Percentiles rank a stretch among this genome's conserved stretches.
Evolutionary conservation across 2,888 invertebrate species (phyloP).

Genomic region (Ariolimax columbianus): DNA sequence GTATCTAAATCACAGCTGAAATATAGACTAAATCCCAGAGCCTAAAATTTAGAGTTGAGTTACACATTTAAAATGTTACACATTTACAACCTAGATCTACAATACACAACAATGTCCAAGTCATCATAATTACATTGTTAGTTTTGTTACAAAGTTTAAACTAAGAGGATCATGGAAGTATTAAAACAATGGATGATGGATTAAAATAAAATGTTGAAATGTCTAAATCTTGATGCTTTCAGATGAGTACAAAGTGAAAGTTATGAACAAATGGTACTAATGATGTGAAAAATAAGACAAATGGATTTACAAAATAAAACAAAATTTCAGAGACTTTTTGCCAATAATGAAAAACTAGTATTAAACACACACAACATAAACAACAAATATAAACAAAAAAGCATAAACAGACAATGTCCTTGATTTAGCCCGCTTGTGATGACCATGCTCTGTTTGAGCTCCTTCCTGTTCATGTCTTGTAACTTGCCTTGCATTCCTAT

Average conservation of each 20-base stretch:
- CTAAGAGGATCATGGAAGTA: neutral
- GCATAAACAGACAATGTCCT: neutral
- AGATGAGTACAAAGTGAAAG: neutral
- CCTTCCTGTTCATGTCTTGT: neutral
- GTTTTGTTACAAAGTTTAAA: neutral
- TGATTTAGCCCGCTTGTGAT: neutral
- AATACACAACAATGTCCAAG: too few relatives aligned
- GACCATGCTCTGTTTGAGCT: neutral
- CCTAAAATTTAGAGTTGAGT: too few relatives aligned
- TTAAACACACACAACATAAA: neutral
- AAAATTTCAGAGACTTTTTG: neutral
- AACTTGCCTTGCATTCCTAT: neutral
- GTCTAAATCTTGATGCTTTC: neutral
- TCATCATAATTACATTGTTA: too few relatives aligned
- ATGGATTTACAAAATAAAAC: neutral
- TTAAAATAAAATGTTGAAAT: neutral
- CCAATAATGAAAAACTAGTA: neutral
- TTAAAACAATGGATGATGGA: neutral
- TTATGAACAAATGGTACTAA: neutral
- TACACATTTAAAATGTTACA: too few relatives aligned
- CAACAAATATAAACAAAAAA: neutral
- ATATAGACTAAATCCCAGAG: too few relatives aligned
- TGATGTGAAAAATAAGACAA: neutral
- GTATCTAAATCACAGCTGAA: too few relatives aligned
- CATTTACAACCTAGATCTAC: too few relatives aligned